These are phyloP conservation scores for Lepidurus packardi DNA, from an alignment of 1,140 invertebrate species.

Conservation along the genomic window DNA sequence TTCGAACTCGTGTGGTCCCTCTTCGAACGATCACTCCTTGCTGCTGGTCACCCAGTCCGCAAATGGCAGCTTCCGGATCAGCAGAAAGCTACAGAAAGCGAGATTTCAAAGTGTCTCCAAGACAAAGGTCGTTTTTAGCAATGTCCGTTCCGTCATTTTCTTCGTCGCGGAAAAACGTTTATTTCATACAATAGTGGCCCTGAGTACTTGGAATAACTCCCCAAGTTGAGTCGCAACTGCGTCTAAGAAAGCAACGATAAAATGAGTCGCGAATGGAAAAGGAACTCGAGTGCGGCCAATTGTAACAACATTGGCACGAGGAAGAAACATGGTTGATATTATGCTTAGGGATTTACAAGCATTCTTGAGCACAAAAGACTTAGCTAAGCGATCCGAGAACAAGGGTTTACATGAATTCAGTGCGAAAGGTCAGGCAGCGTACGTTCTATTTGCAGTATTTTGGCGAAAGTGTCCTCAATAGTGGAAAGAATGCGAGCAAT, in stretches of 20 bases:
- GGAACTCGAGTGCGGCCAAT: not conserved
- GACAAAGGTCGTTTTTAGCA: not conserved
- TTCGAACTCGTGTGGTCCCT: not conserved
- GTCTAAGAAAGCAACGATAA: not conserved
- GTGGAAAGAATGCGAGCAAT: not conserved
- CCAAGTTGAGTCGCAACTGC: no score
- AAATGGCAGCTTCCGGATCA: not conserved
- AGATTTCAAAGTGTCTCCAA: not conserved
- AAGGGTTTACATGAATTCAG: not conserved
- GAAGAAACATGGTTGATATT: conserved; percentile 11
- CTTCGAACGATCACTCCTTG: not conserved
- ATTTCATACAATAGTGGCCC: no score
- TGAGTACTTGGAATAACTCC: no score
- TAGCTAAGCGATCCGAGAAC: not conserved
- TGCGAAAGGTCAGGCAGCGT: not conserved
- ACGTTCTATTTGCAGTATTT: not conserved
- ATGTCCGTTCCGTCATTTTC: not conserved
- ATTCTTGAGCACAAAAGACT: conserved; percentile 11
- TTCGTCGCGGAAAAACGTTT: no score
- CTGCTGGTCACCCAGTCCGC: not conserved
- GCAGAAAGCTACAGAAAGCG: not conserved
- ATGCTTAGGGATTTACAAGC: not conserved
- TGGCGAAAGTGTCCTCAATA: not conserved
- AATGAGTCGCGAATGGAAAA: not conserved
- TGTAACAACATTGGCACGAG: conserved; percentile 13